Evolutionary conservation across 2,113 vertebrate genomes (phyloP).

Genomic region (Phyllopteryx taeniolatus): DNA sequence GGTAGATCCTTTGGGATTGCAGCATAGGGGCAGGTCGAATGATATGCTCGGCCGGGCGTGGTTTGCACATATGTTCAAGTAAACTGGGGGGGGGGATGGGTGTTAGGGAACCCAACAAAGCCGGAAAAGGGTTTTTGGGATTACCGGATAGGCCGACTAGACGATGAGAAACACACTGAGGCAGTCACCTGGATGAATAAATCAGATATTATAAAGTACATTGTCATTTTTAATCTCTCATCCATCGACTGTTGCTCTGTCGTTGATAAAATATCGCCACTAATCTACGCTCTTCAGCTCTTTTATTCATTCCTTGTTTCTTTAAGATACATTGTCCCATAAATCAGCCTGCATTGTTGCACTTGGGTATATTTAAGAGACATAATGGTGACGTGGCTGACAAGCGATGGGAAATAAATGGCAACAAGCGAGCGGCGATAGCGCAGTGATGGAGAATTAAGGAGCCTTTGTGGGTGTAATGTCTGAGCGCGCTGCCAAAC

Average conservation of each 20-base stretch:
- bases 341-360: constrained; percentile 30
- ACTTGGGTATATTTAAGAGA: constrained; percentile 30
- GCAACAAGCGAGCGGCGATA: constrained; percentile 10
- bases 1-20: constrained; percentile 41
- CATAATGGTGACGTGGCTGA: constrained; percentile 28
- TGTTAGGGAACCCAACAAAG: background rate
- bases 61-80: constrained; percentile 58
- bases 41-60: constrained; percentile 61
- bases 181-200: constrained; percentile 2
- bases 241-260: background rate
- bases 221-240: constrained; percentile 17
- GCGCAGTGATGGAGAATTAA: constrained; percentile 21
- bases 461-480: constrained; percentile 11
- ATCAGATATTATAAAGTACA: constrained; percentile 18
- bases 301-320: constrained; percentile 24
- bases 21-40: constrained; percentile 61
- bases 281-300: constrained; percentile 33
- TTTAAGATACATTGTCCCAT: constrained; percentile 39
- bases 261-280: constrained; percentile 23
- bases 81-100: constrained; percentile 34
- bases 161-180: constrained; percentile 8
- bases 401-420: constrained; percentile 21
- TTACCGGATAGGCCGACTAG: constrained; percentile 5
- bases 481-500: constrained; percentile 9
- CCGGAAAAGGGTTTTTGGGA: background rate